phyloP scores from a whole-genome alignment of 2,888 invertebrate species.

The Monochamus alternatus region DNA sequence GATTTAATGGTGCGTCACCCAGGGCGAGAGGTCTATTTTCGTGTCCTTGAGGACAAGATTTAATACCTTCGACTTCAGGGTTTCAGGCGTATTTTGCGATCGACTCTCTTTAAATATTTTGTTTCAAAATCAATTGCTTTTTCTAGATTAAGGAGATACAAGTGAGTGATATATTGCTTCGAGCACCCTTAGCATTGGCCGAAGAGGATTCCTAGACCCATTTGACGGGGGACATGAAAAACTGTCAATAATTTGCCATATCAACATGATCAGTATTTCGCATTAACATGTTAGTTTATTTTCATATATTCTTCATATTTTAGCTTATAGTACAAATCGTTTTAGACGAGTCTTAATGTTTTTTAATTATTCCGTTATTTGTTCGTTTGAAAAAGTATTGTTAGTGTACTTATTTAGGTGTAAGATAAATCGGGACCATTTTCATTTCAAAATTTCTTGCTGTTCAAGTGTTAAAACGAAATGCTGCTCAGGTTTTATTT shows the following conservation, averaged over 20 bases:
- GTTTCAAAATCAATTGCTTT: constrained; percentile 41
- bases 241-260: constrained; percentile 59
- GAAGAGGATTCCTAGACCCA: constrained; percentile 63
- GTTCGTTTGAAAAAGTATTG: constrained; percentile 50
- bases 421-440: constrained; percentile 55
- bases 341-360: constrained; percentile 56
- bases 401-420: constrained; percentile 54
- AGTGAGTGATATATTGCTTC: constrained; percentile 65
- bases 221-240: constrained; percentile 27
- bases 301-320: constrained; percentile 33
- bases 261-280: constrained; percentile 62
- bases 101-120: not conserved
- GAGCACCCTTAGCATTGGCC: constrained; percentile 68
- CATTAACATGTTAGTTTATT: constrained; percentile 44
- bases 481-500: constrained; percentile 58
- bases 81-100: too few species aligned
- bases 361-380: constrained; percentile 48
- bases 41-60: too few species aligned
- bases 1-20: too few species aligned
- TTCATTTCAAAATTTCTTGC: constrained; percentile 49
- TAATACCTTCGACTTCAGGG: too few species aligned
- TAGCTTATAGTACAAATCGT: constrained; percentile 50
- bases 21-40: too few species aligned
- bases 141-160: constrained; percentile 67
- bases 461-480: constrained; percentile 49